Conservation (phyloP, 2,797 vertebrate species). For the Manis crassicaudata region DNA sequence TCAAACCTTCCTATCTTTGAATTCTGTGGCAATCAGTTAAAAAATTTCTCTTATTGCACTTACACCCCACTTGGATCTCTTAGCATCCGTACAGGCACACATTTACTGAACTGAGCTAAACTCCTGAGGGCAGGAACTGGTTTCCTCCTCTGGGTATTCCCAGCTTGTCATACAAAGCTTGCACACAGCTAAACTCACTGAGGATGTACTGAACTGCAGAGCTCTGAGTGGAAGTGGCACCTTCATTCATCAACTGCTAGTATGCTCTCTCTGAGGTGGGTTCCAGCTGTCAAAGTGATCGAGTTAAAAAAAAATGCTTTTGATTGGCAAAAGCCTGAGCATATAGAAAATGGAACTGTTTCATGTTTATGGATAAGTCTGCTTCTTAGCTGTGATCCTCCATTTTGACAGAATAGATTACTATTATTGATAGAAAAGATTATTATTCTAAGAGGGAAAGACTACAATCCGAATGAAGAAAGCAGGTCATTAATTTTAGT, state of each 20-base stretch:
- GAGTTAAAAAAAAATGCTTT: neutral
- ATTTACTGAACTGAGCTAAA: neutral
- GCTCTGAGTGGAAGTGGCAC: neutral
- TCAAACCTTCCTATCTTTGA: neutral
- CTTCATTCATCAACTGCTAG: neutral
- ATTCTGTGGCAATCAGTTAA: neutral
- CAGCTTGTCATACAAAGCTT: neutral
- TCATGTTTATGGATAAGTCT: neutral
- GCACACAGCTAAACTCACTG: rapidly evolving
- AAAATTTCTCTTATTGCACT: neutral
- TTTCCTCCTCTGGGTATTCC: neutral
- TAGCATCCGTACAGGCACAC: neutral
- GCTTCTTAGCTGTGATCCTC: neutral
- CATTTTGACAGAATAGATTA: neutral
- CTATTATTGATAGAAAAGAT: neutral
- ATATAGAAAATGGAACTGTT: neutral
- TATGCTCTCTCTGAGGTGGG: neutral
- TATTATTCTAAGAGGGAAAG: constrained; percentile 26
- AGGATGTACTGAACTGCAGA: neutral
- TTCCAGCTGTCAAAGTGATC: neutral
- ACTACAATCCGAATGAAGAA: constrained; percentile 11
- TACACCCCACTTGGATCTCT: neutral
- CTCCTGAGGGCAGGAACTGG: neutral
- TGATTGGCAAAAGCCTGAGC: neutral
- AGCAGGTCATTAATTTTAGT: constrained; percentile 53